Percentiles rank a stretch among this genome's conserved stretches.
Evolutionary conservation across 1,140 invertebrate genomes (phyloP).

Genomic region (Drosophila watanabei): DNA sequence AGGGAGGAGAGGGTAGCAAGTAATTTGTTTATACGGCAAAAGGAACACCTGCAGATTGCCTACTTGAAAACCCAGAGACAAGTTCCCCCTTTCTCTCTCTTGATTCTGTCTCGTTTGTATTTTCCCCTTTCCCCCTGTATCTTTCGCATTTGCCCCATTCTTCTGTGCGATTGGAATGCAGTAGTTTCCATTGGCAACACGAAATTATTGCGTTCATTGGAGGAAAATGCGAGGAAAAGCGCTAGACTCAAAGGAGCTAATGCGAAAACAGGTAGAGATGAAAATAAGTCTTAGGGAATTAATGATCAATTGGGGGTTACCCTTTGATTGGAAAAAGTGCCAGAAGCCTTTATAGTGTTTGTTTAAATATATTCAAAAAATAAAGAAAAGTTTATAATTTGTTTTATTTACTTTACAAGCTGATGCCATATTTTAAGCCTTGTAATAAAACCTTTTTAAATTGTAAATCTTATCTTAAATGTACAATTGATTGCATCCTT

Average conservation of each 20-base stretch:
- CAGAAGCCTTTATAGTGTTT: background rate
- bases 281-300: background rate
- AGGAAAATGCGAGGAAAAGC: conserved; percentile 12
- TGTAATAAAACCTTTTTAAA: too few relatives aligned
- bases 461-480: background rate
- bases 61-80: conserved; percentile 22
- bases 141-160: conserved; percentile 14
- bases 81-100: background rate
- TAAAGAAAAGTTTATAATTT: background rate
- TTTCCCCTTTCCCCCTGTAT: background rate
- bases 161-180: conserved; percentile 31
- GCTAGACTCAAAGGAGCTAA: conserved; percentile 17
- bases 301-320: background rate
- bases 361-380: background rate
- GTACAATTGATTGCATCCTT: background rate
- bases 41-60: conserved; percentile 73
- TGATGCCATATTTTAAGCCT: background rate
- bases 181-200: conserved; percentile 39
- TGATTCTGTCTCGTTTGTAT: background rate
- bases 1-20: conserved; percentile 5
- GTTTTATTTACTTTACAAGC: background rate
- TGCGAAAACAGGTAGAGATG: background rate
- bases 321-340: background rate
- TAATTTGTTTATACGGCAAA: conserved; percentile 54
- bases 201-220: conserved; percentile 21